phyloP scores from a whole-genome alignment of 2,888 invertebrate species.

The Apoderus coryli region DNA sequence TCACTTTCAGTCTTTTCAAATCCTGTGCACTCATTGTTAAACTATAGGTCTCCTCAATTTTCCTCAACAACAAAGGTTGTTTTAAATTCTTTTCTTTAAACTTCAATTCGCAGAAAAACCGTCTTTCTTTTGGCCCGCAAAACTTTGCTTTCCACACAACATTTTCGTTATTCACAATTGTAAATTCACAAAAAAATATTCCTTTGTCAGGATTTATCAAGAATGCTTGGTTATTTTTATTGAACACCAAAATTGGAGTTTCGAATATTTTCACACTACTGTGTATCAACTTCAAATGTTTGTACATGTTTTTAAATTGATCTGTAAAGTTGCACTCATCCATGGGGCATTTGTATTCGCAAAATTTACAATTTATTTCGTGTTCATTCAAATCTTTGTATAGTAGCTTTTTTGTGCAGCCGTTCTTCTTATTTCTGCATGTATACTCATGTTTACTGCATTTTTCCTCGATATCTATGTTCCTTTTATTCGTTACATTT shows the following conservation, averaged over 20 bases:
- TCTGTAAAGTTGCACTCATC: slow-evolving; percentile 19
- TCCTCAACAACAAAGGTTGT: slow-evolving; percentile 17
- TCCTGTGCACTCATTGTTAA: slow-evolving; percentile 18
- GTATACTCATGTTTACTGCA: slow-evolving; percentile 18
- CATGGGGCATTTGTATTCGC: slow-evolving; percentile 22
- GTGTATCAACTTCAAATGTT: slow-evolving; percentile 23
- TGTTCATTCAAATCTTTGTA: slow-evolving; percentile 20
- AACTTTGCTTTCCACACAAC: slow-evolving; percentile 21
- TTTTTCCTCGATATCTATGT: slow-evolving; percentile 20
- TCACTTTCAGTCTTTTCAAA: slow-evolving; percentile 22
- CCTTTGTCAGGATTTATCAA: slow-evolving; percentile 21
- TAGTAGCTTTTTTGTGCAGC: slow-evolving; percentile 20
- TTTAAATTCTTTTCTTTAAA: slow-evolving; percentile 21
- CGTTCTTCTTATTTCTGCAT: slow-evolving; percentile 20
- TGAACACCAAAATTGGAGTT: slow-evolving; percentile 20
- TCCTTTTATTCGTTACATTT: slow-evolving; percentile 19
- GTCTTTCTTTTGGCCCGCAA: slow-evolving; percentile 22
- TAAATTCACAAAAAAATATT: slow-evolving; percentile 21
- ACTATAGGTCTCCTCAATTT: slow-evolving; percentile 17
- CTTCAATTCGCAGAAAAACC: slow-evolving; percentile 22
- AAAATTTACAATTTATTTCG: slow-evolving; percentile 21
- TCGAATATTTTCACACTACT: slow-evolving; percentile 20
- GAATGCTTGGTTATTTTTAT: slow-evolving; percentile 21
- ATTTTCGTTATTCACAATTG: slow-evolving; percentile 14
- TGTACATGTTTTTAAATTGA: slow-evolving; percentile 17